Conservation (phyloP, 2,113 vertebrate species). For the Hippocampus guttulatus region DNA sequence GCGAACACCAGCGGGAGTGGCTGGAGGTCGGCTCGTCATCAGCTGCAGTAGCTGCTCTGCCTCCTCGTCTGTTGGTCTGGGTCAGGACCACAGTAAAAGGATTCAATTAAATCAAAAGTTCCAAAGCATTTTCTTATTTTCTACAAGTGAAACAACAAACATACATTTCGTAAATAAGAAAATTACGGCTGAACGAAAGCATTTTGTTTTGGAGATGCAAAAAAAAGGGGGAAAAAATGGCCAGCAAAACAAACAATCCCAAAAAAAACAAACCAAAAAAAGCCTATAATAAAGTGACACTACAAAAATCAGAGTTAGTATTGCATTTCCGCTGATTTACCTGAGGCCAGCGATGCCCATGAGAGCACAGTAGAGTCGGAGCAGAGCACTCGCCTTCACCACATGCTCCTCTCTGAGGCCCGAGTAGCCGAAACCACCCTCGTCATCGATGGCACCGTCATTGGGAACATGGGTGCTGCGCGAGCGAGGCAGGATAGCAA, state of each 20-base stretch:
- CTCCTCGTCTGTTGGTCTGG: constrained; percentile 94
- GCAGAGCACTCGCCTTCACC: constrained; percentile 92
- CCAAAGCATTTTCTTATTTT: too few species aligned
- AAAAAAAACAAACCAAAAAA: neutral
- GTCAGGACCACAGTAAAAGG: neutral
- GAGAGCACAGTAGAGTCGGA: constrained; percentile 92
- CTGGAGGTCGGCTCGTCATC: constrained; percentile 95
- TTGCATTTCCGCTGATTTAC: constrained; percentile 59
- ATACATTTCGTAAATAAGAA: neutral
- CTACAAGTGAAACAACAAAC: neutral
- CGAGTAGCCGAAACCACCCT: constrained; percentile 79
- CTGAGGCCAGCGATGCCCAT: constrained; percentile 98
- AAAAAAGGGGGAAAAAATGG: neutral
- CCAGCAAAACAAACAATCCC: neutral
- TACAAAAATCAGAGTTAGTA: neutral
- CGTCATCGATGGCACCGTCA: constrained; percentile 73
- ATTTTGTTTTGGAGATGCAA: too few species aligned
- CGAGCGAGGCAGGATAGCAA: constrained; percentile 90
- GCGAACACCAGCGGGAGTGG: constrained; percentile 92
- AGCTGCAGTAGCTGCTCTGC: constrained; percentile 91
- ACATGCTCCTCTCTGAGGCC: constrained; percentile 94
- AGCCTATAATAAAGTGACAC: neutral
- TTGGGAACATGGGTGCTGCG: constrained; percentile 82
- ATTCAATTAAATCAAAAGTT: neutral
- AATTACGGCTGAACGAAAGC: too few species aligned